Conservation (phyloP, 2,797 vertebrate species). For the Intellagama lesueurii region DNA sequence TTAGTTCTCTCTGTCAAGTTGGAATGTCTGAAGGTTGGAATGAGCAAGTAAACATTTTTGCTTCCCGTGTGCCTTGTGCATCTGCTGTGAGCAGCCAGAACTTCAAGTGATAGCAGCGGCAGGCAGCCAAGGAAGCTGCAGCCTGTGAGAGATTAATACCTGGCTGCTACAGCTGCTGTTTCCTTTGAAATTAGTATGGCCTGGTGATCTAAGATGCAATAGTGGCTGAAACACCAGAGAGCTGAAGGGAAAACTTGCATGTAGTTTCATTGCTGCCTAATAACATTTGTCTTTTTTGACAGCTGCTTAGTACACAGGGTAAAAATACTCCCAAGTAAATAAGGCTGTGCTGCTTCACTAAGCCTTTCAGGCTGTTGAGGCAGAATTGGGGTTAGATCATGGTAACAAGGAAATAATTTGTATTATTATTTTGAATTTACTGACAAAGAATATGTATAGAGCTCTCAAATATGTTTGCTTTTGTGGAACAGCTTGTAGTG, state of each 20-base stretch:
- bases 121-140: neutral
- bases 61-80: neutral
- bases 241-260: neutral
- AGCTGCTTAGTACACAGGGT: neutral
- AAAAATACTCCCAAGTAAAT: neutral
- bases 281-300: neutral
- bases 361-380: neutral
- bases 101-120: neutral
- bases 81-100: neutral
- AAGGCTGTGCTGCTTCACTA: neutral
- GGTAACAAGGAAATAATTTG: neutral
- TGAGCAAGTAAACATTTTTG: neutral
- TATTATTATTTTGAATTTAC: neutral
- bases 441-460: slow-evolving; percentile 32
- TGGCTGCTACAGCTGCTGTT: neutral
- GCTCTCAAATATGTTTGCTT: neutral
- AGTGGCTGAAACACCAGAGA: neutral
- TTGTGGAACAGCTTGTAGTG: neutral
- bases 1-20: neutral
- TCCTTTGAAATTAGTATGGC: neutral
- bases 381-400: neutral
- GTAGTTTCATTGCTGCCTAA: neutral
- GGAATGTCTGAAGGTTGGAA: neutral
- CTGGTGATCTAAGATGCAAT: no score
- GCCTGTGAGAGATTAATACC: no score